Conservation (phyloP, 2,113 vertebrate genomes). For the Myotis yumanensis region DNA sequence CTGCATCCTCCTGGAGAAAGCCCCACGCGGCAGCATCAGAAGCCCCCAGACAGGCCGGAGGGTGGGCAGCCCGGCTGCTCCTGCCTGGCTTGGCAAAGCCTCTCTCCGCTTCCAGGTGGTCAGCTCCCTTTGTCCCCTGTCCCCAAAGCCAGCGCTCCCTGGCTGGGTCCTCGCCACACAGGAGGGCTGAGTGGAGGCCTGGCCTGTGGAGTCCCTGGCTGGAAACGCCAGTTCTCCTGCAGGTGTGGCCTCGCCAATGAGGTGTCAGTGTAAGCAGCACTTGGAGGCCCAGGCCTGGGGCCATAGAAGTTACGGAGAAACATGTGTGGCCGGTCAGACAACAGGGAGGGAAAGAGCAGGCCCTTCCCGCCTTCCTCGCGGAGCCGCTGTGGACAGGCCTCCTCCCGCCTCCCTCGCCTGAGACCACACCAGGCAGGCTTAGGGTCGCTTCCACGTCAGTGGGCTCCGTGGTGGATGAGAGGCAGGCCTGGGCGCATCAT, state of each 20-base stretch:
- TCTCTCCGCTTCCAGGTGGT: neutral
- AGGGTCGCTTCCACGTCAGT: rapidly evolving
- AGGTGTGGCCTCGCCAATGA: neutral
- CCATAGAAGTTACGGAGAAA: neutral
- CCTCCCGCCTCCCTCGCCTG: neutral
- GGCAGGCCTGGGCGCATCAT: rapidly evolving
- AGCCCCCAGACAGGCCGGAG: no score
- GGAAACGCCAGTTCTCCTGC: neutral
- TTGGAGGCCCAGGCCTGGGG: neutral
- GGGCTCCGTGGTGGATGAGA: neutral
- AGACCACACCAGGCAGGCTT: neutral
- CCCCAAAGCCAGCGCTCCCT: neutral
- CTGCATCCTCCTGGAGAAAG: neutral
- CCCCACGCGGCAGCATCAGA: neutral
- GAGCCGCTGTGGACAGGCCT: neutral
- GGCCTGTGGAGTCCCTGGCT: neutral
- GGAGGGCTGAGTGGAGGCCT: neutral
- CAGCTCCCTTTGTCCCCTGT: neutral
- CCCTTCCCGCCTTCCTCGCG: neutral
- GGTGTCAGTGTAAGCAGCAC: neutral
- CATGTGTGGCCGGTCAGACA: neutral
- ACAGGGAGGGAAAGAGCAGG: neutral
- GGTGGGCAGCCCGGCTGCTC: rapidly evolving
- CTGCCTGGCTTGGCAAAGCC: neutral
- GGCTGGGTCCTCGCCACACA: neutral